These are phyloP conservation scores for Periophthalmus magnuspinnatus DNA, from an alignment of 2,797 vertebrate species.

Conservation along the genomic window DNA sequence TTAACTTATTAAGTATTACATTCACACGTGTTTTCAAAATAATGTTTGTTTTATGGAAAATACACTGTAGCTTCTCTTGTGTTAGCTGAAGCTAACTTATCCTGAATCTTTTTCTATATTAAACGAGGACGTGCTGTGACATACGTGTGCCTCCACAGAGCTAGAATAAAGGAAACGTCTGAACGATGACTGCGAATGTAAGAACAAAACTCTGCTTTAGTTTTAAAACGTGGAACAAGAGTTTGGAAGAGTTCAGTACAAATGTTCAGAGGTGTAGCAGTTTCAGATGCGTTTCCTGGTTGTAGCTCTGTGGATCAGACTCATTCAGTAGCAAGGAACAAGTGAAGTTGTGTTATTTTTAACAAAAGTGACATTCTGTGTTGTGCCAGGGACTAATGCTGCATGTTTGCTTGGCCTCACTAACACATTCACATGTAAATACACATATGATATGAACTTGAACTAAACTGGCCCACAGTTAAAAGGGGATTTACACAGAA, in stretches of 20 bases:
- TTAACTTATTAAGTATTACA: conserved; percentile 77
- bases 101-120: conserved; percentile 39
- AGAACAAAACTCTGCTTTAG: not conserved
- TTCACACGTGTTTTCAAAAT: conserved; percentile 32
- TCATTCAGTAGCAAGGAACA: not conserved
- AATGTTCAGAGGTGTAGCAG: not conserved
- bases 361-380: conserved; percentile 29
- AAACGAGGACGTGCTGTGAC: conserved; percentile 7
- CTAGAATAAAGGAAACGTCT: not conserved
- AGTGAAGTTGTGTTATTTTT: conserved; percentile 12
- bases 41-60: conserved; percentile 14
- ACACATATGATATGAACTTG: conserved; percentile 16
- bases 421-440: conserved; percentile 36
- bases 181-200: not conserved
- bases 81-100: conserved; percentile 49
- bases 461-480: conserved; percentile 13
- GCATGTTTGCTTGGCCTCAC: conserved; percentile 70
- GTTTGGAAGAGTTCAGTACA: not conserved
- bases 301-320: conserved; percentile 44
- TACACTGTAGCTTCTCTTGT: conserved; percentile 46
- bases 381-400: conserved; percentile 55
- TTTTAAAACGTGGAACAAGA: not conserved
- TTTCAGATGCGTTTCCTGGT: not conserved
- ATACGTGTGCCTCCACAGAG: not conserved
- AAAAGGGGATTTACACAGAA: conserved; percentile 9